These are phyloP conservation scores for Copidosoma floridanum DNA, from an alignment of 1,140 invertebrate genomes.

Conservation along the genomic window DNA sequence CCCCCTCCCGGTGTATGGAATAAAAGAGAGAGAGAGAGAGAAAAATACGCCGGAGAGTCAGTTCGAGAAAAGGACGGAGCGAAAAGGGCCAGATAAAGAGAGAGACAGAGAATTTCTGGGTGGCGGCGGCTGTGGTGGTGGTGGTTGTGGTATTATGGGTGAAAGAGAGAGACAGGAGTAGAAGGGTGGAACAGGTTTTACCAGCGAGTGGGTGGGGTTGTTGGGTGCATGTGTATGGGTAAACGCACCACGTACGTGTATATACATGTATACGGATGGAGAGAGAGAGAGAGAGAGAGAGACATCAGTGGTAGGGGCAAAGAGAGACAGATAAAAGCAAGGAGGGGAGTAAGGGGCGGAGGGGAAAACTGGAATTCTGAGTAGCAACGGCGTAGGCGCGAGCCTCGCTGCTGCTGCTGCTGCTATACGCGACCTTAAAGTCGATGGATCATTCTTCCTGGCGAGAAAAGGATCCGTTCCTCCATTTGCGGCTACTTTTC, in stretches of 20 bases:
- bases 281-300: conserved; percentile 8
- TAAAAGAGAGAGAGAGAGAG: conserved; percentile 58
- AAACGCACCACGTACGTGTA: too few species aligned
- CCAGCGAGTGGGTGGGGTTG: conserved; percentile 42
- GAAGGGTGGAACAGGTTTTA: conserved; percentile 49
- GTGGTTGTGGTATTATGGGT: too few species aligned
- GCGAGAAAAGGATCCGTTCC: too few species aligned
- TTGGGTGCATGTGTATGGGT: conserved; percentile 33
- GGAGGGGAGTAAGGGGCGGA: conserved; percentile 34
- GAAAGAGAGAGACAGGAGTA: conserved; percentile 21
- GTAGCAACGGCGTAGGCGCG: conserved; percentile 56
- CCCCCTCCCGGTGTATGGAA: conserved; percentile 35
- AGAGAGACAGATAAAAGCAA: conserved; percentile 18
- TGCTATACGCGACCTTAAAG: conserved; percentile 51
- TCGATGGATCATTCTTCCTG: conserved; percentile 47
- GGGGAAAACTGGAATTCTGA: conserved; percentile 55
- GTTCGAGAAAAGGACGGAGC: conserved; percentile 54
- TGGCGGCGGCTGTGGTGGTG: conserved; percentile 20
- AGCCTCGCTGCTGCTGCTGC: too few species aligned
- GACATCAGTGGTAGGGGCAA: conserved; percentile 25
- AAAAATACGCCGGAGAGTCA: too few species aligned
- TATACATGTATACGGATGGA: neutral
- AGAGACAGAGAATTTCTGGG: conserved; percentile 16
- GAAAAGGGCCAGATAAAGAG: conserved; percentile 53
- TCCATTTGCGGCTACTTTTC: neutral